phyloP scores from a whole-genome alignment of 1,140 invertebrate genomes.

The Meloidogyne hapla region DNA sequence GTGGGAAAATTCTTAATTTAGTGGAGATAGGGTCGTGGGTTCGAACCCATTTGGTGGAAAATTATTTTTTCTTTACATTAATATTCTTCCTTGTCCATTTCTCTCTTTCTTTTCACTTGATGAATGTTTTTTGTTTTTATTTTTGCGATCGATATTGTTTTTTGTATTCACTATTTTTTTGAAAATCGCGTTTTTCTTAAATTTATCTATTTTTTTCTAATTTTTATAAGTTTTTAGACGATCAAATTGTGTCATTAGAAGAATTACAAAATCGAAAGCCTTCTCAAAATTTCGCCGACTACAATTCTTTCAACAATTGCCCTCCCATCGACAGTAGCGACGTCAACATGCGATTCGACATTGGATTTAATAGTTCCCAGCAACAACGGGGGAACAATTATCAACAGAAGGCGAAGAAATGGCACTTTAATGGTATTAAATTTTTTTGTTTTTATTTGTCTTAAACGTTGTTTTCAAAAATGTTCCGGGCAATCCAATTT shows the following conservation, averaged over 20 bases:
- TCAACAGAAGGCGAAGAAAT: constrained; percentile 24
- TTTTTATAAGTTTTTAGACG: not conserved
- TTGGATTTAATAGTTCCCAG: not conserved
- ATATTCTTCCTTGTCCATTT: too few species aligned
- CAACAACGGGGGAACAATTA: not conserved
- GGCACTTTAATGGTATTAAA: constrained; percentile 23
- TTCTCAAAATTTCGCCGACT: constrained; percentile 2
- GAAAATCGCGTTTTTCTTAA: not conserved
- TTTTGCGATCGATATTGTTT: not conserved
- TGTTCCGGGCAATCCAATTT: too few species aligned
- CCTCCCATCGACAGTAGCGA: not conserved
- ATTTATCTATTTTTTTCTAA: not conserved
- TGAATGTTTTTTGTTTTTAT: too few species aligned
- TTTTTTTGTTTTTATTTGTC: not conserved
- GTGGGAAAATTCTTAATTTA: too few species aligned
- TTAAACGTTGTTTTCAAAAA: too few species aligned
- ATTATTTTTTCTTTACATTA: too few species aligned
- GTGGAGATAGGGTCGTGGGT: too few species aligned
- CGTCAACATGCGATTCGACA: not conserved
- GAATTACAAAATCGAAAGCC: constrained; percentile 1
- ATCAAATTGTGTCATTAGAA: constrained; percentile 5
- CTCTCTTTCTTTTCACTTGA: too few species aligned
- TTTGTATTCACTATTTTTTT: not conserved
- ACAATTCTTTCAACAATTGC: not conserved
- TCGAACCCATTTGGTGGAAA: too few species aligned